Evolutionary conservation across 2,888 invertebrate species (phyloP), one percentile per base, ranked within the genome.

Genomic region (Napeogenes sylphis): DNA sequence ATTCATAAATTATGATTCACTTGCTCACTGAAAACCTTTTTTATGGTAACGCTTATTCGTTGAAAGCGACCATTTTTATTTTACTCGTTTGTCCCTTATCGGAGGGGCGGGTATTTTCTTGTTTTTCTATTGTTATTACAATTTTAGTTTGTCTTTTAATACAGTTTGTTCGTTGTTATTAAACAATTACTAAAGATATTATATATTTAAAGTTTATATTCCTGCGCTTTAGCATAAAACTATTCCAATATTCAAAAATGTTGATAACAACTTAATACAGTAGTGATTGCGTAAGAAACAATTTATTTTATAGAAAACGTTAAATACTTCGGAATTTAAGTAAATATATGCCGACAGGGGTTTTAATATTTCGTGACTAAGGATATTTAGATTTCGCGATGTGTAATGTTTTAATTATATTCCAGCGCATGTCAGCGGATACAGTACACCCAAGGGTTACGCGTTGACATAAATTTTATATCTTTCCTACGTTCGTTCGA

Each of bases 1-100:
- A 90, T 90, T 90, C 90, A 90, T 90, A 90, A 90, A 90, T 90
- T 89, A 90, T 90, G 90, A 90, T 90, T 89, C 90, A 89, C 89
- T 90, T 87, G 89, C 87, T 87, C 87, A 85, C 87, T 87, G 90
- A 87, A 90, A 90, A 89, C 86, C 90, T 90, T 90, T 90, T 90
- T 90, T 90, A 88, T 87, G 85, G 87, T 84, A 82, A 85, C 86
- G 85, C 82, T 88, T 89, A 88, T 87, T 85, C 82, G 83, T 83
- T 85, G 84, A 82, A 86, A 82, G 81, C 83, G 76, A 75, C 79
- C 82, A 81, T 83, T 88, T 87, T 88, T 87, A 85, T 87, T 87
- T 84, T 78, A 79, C 79, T 79, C 85, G 83, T 84, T 83, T 83
- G 82, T 81, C 85, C 82, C 74, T 80, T 69, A 68, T 65, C 58